Conservation (phyloP, 2,113 vertebrate genomes). For the Elaphurus davidianus region DNA sequence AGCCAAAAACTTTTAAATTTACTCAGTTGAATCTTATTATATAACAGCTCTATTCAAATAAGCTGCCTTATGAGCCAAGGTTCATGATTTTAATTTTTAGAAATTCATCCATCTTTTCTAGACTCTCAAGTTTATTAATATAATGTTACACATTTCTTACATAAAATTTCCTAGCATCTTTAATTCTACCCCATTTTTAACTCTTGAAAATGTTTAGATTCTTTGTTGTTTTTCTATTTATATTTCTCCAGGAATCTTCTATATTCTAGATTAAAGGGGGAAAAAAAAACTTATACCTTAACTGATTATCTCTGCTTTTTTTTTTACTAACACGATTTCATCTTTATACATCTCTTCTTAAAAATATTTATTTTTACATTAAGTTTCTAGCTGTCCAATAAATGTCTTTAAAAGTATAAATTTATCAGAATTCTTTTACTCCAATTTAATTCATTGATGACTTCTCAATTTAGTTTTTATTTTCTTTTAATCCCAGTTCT, state of each 20-base stretch:
- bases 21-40: background rate
- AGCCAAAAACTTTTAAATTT: background rate
- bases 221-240: background rate
- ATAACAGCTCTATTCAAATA: background rate
- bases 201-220: background rate
- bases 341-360: background rate
- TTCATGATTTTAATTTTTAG: background rate
- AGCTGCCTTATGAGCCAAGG: background rate
- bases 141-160: background rate
- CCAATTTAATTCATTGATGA: background rate
- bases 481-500: background rate
- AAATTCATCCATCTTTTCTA: background rate
- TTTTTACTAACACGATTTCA: background rate
- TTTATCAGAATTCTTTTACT: background rate
- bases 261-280: background rate
- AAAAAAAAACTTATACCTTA: background rate
- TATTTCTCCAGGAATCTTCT: background rate
- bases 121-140: background rate
- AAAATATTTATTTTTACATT: background rate
- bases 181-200: background rate
- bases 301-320: background rate
- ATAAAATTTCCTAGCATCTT: background rate
- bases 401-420: background rate
- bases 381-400: background rate
- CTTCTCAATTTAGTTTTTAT: background rate